These are phyloP conservation scores for Leptinotarsa peninsularis DNA, from an alignment of 2,888 invertebrate genomes.

Conservation along the genomic window DNA sequence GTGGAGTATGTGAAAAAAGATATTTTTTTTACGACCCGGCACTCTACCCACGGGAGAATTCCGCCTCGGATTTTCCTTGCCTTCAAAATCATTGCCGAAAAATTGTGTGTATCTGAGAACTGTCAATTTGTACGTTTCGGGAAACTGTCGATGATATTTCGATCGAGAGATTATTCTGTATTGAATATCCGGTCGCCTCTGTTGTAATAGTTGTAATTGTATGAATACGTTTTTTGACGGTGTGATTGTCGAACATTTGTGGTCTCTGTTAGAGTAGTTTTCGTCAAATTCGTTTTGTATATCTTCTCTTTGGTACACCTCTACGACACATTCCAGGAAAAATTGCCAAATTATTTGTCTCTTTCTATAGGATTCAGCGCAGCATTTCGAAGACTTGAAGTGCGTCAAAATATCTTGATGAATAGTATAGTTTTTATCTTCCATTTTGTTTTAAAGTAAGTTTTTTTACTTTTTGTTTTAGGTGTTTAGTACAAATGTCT, in stretches of 20 bases:
- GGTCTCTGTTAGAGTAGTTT: constrained; percentile 2
- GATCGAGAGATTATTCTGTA: not conserved
- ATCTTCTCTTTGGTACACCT: not conserved
- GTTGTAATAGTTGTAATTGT: constrained; percentile 2
- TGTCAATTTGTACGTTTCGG: constrained; percentile 23
- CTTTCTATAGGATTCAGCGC: not conserved
- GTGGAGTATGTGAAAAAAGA: not conserved
- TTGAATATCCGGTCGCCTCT: not conserved
- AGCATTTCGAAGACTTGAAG: not conserved
- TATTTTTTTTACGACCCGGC: not conserved
- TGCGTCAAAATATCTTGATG: not conserved
- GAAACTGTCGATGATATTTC: constrained; percentile 20
- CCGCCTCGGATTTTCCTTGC: constrained; percentile 4
- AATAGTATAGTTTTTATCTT: not conserved
- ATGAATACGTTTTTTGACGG: not conserved
- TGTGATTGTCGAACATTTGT: not conserved
- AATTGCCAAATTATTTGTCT: constrained; percentile 12
- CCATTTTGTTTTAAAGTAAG: not conserved
- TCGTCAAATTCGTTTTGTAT: not conserved
- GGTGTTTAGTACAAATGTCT: not conserved
- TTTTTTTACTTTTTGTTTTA: not conserved
- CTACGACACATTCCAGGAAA: constrained; percentile 2
- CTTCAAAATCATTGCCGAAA: constrained; percentile 3
- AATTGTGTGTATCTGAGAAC: constrained; percentile 13
- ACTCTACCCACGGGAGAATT: not conserved